Percentiles rank a stretch among this genome's conserved stretches.
phyloP scores from a whole-genome alignment of 2,797 vertebrate species.

The Adrianichthys oophorus region DNA sequence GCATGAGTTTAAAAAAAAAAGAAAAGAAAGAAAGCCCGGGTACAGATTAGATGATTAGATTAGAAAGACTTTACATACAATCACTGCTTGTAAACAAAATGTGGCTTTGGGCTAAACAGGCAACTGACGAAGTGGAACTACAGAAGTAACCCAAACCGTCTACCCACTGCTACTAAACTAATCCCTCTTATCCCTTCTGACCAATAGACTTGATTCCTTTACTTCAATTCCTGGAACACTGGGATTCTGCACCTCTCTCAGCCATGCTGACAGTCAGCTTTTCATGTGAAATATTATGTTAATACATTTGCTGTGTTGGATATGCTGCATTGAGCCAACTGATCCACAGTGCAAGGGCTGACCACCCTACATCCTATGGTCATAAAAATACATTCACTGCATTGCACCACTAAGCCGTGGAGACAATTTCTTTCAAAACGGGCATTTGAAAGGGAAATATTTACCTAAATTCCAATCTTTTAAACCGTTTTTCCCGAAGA shows the following conservation, averaged over 20 bases:
- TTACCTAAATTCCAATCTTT: conserved; percentile 23
- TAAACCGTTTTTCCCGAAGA: conserved; percentile 10
- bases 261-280: conserved; percentile 38
- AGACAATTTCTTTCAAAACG: conserved; percentile 55
- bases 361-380: conserved; percentile 65
- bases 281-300: conserved; percentile 59
- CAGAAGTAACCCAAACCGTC: conserved; percentile 44
- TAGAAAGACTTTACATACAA: conserved; percentile 77
- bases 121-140: conserved; percentile 54
- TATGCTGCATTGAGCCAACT: conserved; percentile 49
- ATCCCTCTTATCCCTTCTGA: conserved; percentile 42
- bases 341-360: conserved; percentile 59
- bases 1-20: conserved; percentile 60
- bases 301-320: conserved; percentile 62
- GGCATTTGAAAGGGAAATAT: conserved; percentile 34
- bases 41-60: conserved; percentile 65
- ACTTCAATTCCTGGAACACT: conserved; percentile 45
- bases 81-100: conserved; percentile 81
- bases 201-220: conserved; percentile 46
- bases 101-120: conserved; percentile 76
- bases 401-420: conserved; percentile 67
- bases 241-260: conserved; percentile 33
- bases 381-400: conserved; percentile 75
- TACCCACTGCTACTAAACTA: conserved; percentile 49
- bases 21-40: conserved; percentile 53